Base-by-base conservation (phyloP, 2,888 invertebrate species). In the Ecdyonurus torrentis region DNA sequence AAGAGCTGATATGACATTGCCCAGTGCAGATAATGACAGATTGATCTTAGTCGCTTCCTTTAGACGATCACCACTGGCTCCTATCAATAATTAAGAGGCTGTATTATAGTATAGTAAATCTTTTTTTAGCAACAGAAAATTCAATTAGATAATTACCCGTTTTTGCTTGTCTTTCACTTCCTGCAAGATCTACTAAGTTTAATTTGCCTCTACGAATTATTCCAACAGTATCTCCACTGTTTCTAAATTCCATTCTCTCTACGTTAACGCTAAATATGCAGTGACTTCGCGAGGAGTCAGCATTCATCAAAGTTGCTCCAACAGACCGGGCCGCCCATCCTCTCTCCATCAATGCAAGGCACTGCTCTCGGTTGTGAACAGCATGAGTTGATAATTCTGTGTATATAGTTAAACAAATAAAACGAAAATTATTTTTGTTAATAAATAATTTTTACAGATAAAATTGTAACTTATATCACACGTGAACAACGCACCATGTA, bases 1-100 rank as follows among this genome's bases (percentile, higher is more conserved):
- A 62, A 92, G 74, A 0, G 91, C 91, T 1, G 91, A 91, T 66
- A 93, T 93, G 0, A 93, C 92, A 73, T 93, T 93, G 1, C 90
- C 92, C 60, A 93, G 76, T 0, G 92, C 92, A 15, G 91, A 91
- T 25, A 93, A 75, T 0, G 90, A 91, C 61, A 93, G 74, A 76
- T 93, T 93, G 64, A 92, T 93, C 75, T 91, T 92, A 0, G 90
- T 90, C 0, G 91, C 92, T 75, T 93, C 92, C 70, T 88, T 91
- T 25, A 93, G 76, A 18, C 92, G 77, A 66, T 89, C 89, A 0
- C 92, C 92, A 5, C 86, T 85, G 0, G 92, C 89, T n/a, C 90
- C 91, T 69, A 81, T 81, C 59, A n/a, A n/a, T n/a, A n/a, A n/a
- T n/a, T n/a, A n/a, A n/a, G n/a, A n/a, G n/a, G n/a, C n/a, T n/a